Evolutionary conservation across 1,140 invertebrate species (phyloP).

Genomic region (Eumaeus atala): DNA sequence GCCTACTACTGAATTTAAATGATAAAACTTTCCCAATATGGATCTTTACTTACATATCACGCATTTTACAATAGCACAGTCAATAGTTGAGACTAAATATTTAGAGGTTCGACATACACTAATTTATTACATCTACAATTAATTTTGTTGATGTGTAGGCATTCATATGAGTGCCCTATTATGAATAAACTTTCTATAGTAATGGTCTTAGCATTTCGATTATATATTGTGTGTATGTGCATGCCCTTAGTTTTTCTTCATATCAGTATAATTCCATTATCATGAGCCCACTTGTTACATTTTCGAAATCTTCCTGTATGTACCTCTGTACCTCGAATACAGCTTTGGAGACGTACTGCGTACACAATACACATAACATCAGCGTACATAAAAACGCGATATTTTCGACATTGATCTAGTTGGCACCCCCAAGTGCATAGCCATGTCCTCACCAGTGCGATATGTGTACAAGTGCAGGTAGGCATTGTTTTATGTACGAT

Average conservation of each 20-base stretch:
- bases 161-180: neutral
- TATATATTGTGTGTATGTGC: neutral
- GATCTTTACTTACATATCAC: neutral
- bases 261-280: neutral
- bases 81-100: neutral
- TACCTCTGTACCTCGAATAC: neutral
- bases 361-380: slow-evolving; percentile 13
- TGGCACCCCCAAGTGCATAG: slow-evolving; percentile 16
- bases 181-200: neutral
- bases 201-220: neutral
- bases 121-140: neutral
- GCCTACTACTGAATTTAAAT: neutral
- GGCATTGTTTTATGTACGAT: too few relatives aligned
- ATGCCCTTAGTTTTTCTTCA: neutral
- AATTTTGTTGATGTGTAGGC: neutral
- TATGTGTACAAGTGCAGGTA: too few relatives aligned
- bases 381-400: slow-evolving; percentile 4
- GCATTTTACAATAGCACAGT: neutral
- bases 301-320: neutral
- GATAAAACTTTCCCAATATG: neutral
- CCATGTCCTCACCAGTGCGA: slow-evolving; percentile 9
- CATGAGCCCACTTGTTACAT: neutral
- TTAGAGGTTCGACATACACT: neutral
- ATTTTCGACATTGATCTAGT: slow-evolving; percentile 18
- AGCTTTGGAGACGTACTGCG: neutral